Base-by-base conservation (phyloP, 2,888 invertebrate genomes). In the Argyresthia albistria region DNA sequence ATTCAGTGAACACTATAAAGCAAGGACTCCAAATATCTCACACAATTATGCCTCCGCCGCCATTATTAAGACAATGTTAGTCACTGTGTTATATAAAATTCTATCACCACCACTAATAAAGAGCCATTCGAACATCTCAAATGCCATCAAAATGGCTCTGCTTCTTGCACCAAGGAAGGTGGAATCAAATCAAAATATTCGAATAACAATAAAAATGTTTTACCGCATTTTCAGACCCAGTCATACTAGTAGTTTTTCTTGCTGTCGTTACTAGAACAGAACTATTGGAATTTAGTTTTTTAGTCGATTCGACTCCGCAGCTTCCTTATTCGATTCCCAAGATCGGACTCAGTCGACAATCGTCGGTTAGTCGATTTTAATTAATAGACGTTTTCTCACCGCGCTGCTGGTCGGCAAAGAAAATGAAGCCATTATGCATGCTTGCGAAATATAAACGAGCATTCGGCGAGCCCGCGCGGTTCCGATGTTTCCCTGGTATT, bases 371-470 rank as follows among this genome's bases (percentile, higher is more conserved):
- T 51, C 48, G 51, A 50, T 55, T 73, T 72, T 72, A 77, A 79
- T 76, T 73, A 73, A 78, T 80, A 76, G 67, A 66, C 59, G 69
- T 69, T n/a, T n/a, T 72, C 63, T 66, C 68, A 69, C 59, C 63
- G 63, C 59, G 63, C 59, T 60, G 59, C 64, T 56, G 58, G 54
- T 55, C 63, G 59, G 59, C 58, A 57, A 59, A 62, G 59, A 50
- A 60, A 65, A 83, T 82, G 68, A 76, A 82, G 81, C 67, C 75
- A 81, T 83, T 79, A 80, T 66, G 63, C 63, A 73, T 71, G 64
- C 61, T 74, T 67, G 68, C 65, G 63, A 73, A 79, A 76, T 73
- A 71, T 69, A 62, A 70, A 69, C 58, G 63, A 55, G 54, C 56
- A 53, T 54, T 54, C 51, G 54, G 10, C 8, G 25, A 39, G 14